Evolutionary conservation across 2,888 invertebrate genomes (phyloP), one percentile per base, ranked within the genome.

Genomic region (Bugulina stolonifera): DNA sequence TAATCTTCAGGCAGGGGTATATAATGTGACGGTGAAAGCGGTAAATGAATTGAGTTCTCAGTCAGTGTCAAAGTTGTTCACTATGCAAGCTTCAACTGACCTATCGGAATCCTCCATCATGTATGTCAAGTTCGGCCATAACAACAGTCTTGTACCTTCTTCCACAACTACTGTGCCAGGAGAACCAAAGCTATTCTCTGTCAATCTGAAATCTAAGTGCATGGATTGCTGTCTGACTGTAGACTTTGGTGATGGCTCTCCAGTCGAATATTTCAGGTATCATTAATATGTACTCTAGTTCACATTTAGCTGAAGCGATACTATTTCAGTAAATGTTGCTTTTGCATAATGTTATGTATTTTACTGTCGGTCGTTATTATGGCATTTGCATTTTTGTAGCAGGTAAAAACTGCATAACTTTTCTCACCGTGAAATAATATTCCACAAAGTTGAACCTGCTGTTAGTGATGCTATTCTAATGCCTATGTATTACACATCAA

Each of bases 21-120:
- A 73, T 69, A 69, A 43, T 23, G 71, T 76, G 35, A 73, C 23
- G 1, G 72, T 74, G 1, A 18, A 58, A 27, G 64, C 55, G 55
- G 69, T 54, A 29, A 74, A 74, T 73, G 58, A 72, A 1, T 58
- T 58, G 32, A 64, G 64, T 32, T 32, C 5, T 64, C 2, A 18
- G 18, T 25, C 10, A 64, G 32, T 32, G 18, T 25, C 27, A 22
- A 32, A 2, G 25, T 10, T 32, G 32, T 32, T 64, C 18, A 64
- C 34, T 14, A 27, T 64, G 5, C 64, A 64, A 32, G 5, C 3
- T 32, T 10, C 34, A 5, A 32, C 27, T 3, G 34, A 22, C 29
- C 5, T 32, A 14, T 64, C 64, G 5, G 10, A 27, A 5, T 64
- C 64, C 34, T 32, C 64, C n/a, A 2, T 25, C 5, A n/a, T 57